Evolutionary conservation across 2,113 vertebrate species (phyloP).

Genomic region (Nesoenas mayeri): DNA sequence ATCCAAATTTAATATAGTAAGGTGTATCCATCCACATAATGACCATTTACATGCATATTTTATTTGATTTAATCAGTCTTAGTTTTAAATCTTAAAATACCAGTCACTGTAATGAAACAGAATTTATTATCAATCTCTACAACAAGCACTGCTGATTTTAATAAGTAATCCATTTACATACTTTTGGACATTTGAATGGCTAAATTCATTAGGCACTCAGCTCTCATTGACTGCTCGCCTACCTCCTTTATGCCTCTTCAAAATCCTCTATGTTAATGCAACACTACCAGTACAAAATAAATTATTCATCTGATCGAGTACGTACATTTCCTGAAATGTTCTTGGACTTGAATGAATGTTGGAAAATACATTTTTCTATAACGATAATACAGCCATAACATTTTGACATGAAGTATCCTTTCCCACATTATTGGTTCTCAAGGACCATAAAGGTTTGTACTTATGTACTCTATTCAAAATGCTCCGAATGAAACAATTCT

Average conservation of each 20-base stretch:
- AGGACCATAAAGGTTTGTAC: not conserved
- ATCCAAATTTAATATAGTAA: slow-evolving; percentile 39
- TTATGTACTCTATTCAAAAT: not conserved
- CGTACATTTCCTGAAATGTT: not conserved
- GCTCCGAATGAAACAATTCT: not conserved
- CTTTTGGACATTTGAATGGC: not conserved
- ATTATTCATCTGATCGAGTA: slow-evolving; percentile 34
- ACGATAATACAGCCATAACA: not conserved
- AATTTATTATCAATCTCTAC: slow-evolving; percentile 38
- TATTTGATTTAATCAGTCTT: slow-evolving; percentile 29
- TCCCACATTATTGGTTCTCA: not conserved
- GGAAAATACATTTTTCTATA: not conserved
- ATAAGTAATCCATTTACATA: not conserved
- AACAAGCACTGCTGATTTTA: not conserved
- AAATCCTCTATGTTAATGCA: not conserved
- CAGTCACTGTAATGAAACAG: not conserved
- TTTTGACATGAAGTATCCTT: not conserved
- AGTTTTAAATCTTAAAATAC: slow-evolving; percentile 13
- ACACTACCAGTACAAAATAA: not conserved
- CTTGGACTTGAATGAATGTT: not conserved
- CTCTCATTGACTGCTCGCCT: not conserved
- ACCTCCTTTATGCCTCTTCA: not conserved
- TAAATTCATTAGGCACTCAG: slow-evolving; percentile 1
- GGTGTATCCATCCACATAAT: slow-evolving; percentile 21
- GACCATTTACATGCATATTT: slow-evolving; percentile 30